These are phyloP conservation scores for Rhagonycha lutea DNA, from an alignment of 2,888 invertebrate genomes.

Conservation along the genomic window DNA sequence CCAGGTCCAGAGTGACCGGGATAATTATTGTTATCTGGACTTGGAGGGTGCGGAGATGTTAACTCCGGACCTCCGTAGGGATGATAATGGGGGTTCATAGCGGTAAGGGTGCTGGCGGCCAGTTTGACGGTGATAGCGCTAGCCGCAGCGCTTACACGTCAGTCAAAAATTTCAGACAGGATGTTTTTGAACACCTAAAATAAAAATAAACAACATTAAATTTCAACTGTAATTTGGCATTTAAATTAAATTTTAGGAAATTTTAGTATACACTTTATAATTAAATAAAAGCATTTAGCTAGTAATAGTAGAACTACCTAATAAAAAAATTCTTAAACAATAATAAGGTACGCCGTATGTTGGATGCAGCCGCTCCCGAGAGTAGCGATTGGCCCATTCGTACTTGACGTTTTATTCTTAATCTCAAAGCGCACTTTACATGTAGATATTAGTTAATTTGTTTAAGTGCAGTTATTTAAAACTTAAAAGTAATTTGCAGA, in stretches of 20 bases:
- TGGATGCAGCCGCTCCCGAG: neutral
- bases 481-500: neutral
- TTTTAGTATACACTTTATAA: neutral
- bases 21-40: constrained; percentile 74
- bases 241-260: neutral
- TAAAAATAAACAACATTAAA: neutral
- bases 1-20: constrained; percentile 54
- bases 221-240: too few relatives aligned
- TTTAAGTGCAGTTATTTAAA: neutral
- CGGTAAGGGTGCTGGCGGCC: constrained; percentile 81
- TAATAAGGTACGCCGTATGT: neutral
- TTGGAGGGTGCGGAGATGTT: constrained; percentile 77
- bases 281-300: neutral
- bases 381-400: too few relatives aligned
- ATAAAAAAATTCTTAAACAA: neutral
- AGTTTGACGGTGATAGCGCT: constrained; percentile 70
- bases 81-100: constrained; percentile 92
- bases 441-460: neutral
- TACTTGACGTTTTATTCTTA: neutral
- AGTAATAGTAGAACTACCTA: neutral
- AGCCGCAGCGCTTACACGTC: constrained; percentile 35
- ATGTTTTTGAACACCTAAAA: neutral
- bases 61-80: constrained; percentile 74
- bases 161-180: constrained; percentile 12
- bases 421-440: neutral